Evolutionary conservation across 2,888 invertebrate genomes (phyloP), one percentile per base, ranked within the genome.

Genomic region (Portevinia maculata): DNA sequence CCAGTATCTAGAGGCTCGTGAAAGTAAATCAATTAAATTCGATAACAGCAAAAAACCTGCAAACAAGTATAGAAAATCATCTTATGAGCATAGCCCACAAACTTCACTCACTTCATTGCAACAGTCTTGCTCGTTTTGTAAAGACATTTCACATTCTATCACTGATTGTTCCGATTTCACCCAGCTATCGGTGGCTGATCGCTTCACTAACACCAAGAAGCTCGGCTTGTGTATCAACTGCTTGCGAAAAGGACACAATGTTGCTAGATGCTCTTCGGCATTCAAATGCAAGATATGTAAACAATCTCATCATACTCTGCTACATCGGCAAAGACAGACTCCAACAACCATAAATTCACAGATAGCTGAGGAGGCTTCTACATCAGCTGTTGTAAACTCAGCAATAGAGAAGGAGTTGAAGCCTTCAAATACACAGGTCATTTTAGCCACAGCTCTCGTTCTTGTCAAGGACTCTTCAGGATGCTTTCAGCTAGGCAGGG

Each of bases 161-260:
- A 32, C 6, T 7, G 7, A 7, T 7, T 32, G 79, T 32, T n/a
- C 69, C 3, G 34, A 19, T 6, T 69, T 84, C 28, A 17, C 13
- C 7, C 34, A 21, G 0, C 34, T 73, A 3, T 11, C 50, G 8
- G 17, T 59, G 39, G 8, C 32, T n/a, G 50, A 78, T 13, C 69
- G 84, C 7, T 79, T 79, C 41, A 34, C n/a, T 1, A 34, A 32
- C 3, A 48, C 41, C 13, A 84, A 79, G 41, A 53, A 59, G 15
- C 48, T 75, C 1, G 64, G 62, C 1, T 34, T 75, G 6, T 84
- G 24, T 24, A 3, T 24, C n/a, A n/a, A n/a, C n/a, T 24, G 24
- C 24, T 24, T 24, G 24, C 24, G 24, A 24, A 32, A 32, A 32
- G 32, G 32, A 32, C 70, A 84, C 21, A 46, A 48, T 6, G 39